phyloP scores from a whole-genome alignment of 2,797 vertebrate genomes.

The Ispidina lecontei region DNA sequence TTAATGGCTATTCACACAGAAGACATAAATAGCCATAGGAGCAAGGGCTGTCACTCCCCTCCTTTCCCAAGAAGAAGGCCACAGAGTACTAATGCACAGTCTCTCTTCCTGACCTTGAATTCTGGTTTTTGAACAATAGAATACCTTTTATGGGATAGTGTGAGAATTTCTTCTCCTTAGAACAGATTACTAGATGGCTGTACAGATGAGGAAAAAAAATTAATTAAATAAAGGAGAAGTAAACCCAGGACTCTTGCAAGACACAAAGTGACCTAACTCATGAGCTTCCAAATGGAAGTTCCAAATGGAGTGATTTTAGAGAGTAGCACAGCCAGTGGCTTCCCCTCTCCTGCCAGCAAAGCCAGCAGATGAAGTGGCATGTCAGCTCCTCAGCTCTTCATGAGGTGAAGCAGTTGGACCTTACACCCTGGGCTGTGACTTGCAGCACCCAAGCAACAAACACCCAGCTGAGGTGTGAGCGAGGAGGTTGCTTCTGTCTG shows the following conservation, averaged over 20 bases:
- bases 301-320: rapidly evolving
- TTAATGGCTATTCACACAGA: background rate
- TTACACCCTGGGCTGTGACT: background rate
- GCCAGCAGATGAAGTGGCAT: rapidly evolving
- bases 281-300: background rate
- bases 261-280: rapidly evolving
- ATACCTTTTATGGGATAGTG: background rate
- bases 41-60: background rate
- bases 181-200: background rate
- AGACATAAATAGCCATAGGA: background rate
- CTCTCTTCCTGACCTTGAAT: background rate
- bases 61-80: background rate
- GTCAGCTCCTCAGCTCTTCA: background rate
- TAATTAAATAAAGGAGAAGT: background rate
- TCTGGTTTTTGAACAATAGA: background rate
- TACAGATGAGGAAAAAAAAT: background rate
- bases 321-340: background rate
- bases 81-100: background rate
- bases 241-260: background rate
- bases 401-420: rapidly evolving
- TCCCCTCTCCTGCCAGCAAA: background rate
- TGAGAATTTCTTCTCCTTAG: background rate
- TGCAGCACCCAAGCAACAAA: background rate
- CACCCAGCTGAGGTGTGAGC: rapidly evolving
- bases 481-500: background rate